Evolutionary conservation across 2,888 invertebrate genomes (phyloP), one percentile per base, ranked within the genome.

Genomic region (Argyresthia goedartella): DNA sequence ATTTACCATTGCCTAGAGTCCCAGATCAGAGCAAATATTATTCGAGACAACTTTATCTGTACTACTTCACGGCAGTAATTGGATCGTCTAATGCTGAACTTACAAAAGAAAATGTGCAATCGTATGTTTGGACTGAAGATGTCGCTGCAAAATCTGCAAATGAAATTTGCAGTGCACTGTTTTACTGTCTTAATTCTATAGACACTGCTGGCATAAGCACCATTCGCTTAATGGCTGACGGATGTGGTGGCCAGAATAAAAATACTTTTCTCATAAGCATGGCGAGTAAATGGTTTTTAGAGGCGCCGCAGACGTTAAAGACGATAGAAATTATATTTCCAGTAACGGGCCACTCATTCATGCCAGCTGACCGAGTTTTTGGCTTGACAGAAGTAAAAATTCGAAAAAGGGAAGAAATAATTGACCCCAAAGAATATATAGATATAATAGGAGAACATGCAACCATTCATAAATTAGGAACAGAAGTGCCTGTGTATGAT

Each of bases 71-170:
- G 8, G 50, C 53, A 13, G 52, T 56, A 11, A 51, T 51, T 36
- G 52, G 52, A n/a, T 11, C 8, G 4, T 47, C 35, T 15, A 14
- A 45, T 33, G 34, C 33, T 10, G 36, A 25, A 13, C 34, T 57
- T 10, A 51, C 45, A 11, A 36, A 44, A 46, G 50, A 56, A 1
- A 58, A 56, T 41, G 57, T 57, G 14, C 43, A 43, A 44, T 39
- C 49, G 6, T 58, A 57, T 48, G 44, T 51, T 41, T 56, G 56
- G 57, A 56, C 53, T 34, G 59, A 59, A 39, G 49, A 56, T 43
- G 36, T 45, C 35, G 39, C 50, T 16, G 48, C 25, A 34, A 52
- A 45, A 16, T 15, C 25, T 7, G 35, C 51, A 7, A 52, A 47
- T 44, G 53, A 49, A 55, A 57, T 45, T 16, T 34, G 50, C n/a